Conservation (phyloP, 2,113 vertebrate species). For the Nerophis ophidion region DNA sequence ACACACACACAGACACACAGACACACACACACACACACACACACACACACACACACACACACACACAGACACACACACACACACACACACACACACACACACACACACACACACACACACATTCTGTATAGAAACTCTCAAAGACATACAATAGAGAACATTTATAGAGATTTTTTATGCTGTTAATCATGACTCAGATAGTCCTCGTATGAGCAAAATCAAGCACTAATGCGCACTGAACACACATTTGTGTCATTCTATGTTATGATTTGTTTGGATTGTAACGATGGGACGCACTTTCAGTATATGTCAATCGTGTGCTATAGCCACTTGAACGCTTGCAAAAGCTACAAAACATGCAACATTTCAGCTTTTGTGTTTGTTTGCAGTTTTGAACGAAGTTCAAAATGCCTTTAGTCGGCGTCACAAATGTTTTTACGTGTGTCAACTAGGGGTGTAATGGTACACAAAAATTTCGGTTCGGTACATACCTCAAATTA, state of each 20-base stretch:
- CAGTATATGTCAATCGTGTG: conserved; percentile 1
- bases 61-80: conserved; percentile 29
- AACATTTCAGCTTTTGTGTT: conserved; percentile 24
- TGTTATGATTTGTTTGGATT: background rate
- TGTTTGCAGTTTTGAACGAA: conserved; percentile 31
- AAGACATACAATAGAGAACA: conserved; percentile 14
- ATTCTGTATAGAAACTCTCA: conserved; percentile 9
- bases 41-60: conserved; percentile 26
- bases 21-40: conserved; percentile 27
- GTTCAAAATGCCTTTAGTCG: conserved; percentile 40
- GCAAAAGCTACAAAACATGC: background rate
- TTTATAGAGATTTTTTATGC: conserved; percentile 53
- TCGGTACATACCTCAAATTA: no score
- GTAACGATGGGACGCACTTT: background rate
- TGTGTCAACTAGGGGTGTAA: no score
- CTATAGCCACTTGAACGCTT: background rate
- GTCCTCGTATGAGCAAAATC: conserved; percentile 30
- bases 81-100: conserved; percentile 7
- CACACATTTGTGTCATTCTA: conserved; percentile 21
- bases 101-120: conserved; percentile 27
- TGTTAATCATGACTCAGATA: conserved; percentile 34
- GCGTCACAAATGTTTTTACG: conserved; percentile 12
- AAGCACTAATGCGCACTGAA: conserved; percentile 46
- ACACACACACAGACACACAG: no score
- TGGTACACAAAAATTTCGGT: no score